phyloP scores from a whole-genome alignment of 2,113 vertebrate species.

The Struthidea cinerea region DNA sequence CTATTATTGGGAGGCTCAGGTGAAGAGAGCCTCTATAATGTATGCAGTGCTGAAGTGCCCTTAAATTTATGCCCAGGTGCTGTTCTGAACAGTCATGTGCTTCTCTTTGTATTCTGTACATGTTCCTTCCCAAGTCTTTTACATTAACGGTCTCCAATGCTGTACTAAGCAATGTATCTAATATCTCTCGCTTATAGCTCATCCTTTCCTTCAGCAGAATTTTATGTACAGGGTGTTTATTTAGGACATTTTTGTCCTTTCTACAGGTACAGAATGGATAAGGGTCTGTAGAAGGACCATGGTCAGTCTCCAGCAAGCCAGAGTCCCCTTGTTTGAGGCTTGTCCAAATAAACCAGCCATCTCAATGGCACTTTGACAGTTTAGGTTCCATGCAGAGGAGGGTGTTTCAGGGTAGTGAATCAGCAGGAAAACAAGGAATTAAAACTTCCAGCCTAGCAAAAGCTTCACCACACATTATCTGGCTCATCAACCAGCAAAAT shows the following conservation, averaged over 20 bases:
- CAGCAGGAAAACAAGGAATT: background rate
- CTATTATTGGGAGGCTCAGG: background rate
- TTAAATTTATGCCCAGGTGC: background rate
- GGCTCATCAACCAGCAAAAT: background rate
- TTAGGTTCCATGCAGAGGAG: background rate
- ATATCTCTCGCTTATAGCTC: background rate
- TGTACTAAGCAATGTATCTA: background rate
- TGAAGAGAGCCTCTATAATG: background rate
- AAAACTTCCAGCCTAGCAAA: background rate
- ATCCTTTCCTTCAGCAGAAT: background rate
- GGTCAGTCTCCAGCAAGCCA: background rate
- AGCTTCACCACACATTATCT: background rate
- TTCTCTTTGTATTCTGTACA: background rate
- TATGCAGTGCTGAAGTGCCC: background rate
- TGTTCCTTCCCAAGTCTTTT: background rate
- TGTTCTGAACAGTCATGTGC: background rate
- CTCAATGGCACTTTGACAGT: background rate
- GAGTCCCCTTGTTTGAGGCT: rapidly evolving
- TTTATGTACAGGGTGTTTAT: background rate
- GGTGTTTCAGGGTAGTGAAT: background rate
- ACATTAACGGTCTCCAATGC: background rate
- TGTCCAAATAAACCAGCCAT: background rate
- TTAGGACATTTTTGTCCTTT: background rate
- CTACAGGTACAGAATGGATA: background rate
- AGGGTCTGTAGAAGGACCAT: rapidly evolving